A percentile compares a stretch with the other conserved stretches of the same genome.
phyloP scores from a whole-genome alignment of 2,797 vertebrate species.

The Microctenopoma lineatum region DNA sequence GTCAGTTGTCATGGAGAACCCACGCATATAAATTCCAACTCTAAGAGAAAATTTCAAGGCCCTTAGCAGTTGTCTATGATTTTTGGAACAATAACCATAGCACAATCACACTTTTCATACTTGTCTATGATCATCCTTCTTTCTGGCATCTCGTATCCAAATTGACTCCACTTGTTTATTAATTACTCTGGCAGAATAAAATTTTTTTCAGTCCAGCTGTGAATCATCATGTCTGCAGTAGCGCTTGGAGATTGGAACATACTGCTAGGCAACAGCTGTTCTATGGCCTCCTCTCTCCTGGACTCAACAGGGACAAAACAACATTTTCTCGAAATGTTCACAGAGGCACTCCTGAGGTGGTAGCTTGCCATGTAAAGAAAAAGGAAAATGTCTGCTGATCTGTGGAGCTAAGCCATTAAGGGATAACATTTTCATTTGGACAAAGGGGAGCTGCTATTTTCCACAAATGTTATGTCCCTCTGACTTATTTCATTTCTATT shows the following conservation, averaged over 20 bases:
- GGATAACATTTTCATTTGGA: conserved; percentile 21
- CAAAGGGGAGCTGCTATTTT: conserved; percentile 5
- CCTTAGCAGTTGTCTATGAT: neutral
- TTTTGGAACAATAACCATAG: neutral
- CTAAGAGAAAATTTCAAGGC: neutral
- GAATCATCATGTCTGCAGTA: conserved; percentile 37
- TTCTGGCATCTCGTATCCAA: conserved; percentile 15
- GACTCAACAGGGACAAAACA: conserved; percentile 26
- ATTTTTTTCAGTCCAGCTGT: conserved; percentile 23
- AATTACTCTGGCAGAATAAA: conserved; percentile 26
- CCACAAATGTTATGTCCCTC: neutral
- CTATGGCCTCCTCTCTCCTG: conserved; percentile 27
- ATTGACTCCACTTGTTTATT: conserved; percentile 32
- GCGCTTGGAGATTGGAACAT: conserved; percentile 13
- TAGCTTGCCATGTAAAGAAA: conserved; percentile 26
- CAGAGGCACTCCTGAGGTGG: conserved; percentile 12
- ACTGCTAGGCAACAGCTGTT: conserved; percentile 34
- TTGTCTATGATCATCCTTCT: conserved; percentile 6
- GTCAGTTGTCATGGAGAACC: neutral
- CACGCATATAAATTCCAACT: neutral
- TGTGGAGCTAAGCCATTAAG: neutral
- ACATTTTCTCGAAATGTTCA: conserved; percentile 4
- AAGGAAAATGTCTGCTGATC: neutral
- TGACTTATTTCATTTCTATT: neutral
- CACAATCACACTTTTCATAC: neutral